Conservation (phyloP, 2,888 invertebrate species). For the Euphydryas editha region DNA sequence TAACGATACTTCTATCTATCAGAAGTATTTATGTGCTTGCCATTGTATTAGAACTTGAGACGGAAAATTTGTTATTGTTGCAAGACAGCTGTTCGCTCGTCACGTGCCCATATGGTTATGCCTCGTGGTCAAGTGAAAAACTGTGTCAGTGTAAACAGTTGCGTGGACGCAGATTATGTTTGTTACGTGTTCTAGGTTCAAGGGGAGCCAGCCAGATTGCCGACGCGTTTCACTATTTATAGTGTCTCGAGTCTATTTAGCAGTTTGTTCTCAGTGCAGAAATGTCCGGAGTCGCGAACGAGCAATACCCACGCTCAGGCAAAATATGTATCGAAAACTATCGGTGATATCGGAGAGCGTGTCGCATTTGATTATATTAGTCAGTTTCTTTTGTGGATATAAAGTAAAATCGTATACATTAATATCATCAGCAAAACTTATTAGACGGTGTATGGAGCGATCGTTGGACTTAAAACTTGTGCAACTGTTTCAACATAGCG, state of each 20-base stretch:
- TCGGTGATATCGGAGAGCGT: conserved; percentile 47
- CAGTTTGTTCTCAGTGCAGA: conserved; percentile 79
- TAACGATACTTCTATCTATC: conserved; percentile 9
- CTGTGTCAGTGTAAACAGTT: conserved; percentile 79
- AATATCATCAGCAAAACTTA: conserved; percentile 62
- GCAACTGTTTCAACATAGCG: conserved; percentile 54
- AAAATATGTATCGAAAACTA: conserved; percentile 55
- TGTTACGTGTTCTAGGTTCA: conserved; percentile 77
- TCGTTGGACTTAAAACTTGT: conserved; percentile 42
- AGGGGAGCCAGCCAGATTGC: conserved; percentile 79
- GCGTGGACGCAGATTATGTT: conserved; percentile 73
- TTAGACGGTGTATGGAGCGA: conserved; percentile 63
- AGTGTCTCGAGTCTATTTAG: conserved; percentile 77
- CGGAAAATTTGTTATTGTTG: conserved; percentile 20
- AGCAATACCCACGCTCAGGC: conserved; percentile 64
- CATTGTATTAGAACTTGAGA: conserved; percentile 13
- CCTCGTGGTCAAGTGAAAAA: conserved; percentile 77
- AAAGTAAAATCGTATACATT: conserved; percentile 52
- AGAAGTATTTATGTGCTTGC: conserved; percentile 14
- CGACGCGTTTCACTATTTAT: conserved; percentile 81
- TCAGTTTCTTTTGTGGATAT: conserved; percentile 5
- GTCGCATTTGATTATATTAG: conserved; percentile 46
- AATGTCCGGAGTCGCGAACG: conserved; percentile 78
- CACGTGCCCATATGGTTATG: conserved; percentile 72
- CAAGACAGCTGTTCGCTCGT: conserved; percentile 48